Base-by-base conservation (phyloP, 2,113 vertebrate species). In the Panurus biarmicus region DNA sequence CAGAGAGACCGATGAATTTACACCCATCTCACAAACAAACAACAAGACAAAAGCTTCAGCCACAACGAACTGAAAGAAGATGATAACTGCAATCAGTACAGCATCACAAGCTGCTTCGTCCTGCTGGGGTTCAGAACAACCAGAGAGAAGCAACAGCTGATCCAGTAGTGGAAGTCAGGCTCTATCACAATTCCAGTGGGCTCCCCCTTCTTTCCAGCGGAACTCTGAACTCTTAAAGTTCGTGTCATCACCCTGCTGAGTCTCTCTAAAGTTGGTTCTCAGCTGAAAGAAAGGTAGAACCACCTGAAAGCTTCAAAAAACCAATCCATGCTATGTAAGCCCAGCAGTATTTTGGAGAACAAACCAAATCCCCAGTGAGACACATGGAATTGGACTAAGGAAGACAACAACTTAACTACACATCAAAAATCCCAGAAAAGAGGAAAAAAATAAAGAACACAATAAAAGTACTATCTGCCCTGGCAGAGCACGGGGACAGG, bases 101-200 rank as follows among this genome's bases (percentile, higher is more conserved):
- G 75, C 86, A 88, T 47, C 85, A 93, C 89, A 75, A 65, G 58
- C 84, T 92, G 87, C 62, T 87, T 93, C 86, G 58, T 85, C 66
- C 84, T 89, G 77, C 87, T 94, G 72, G 58, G 74, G 58, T 25
- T 35, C 50, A 58, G 47, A 85, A 86, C 50, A 53, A 75, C 17
- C 9, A 5, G 48, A 69, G 18, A 66, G n/a, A 83, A 91, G 38
- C 54, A 82, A 38, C 57, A 94, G 57, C 23, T 36, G 70, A 81
- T 57, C 40, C 57, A 12, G 3, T 1, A 1, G 1, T 18, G 31
- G 56, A 61, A 75, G 42, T 14, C 45, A 42, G 42, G 42, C 26
- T 51, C 51, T 7, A 12, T 3, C 1, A 0, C 56, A 45, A 47
- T 28, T 73, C 62, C 69, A 70, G 7, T 7, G 6, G 31, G 18